A percentile compares a stretch with the other conserved stretches of the same genome.
These are phyloP conservation scores for Trididemnum clinides DNA, from an alignment of 23 tunicate genomes.

Conservation along the genomic window DNA sequence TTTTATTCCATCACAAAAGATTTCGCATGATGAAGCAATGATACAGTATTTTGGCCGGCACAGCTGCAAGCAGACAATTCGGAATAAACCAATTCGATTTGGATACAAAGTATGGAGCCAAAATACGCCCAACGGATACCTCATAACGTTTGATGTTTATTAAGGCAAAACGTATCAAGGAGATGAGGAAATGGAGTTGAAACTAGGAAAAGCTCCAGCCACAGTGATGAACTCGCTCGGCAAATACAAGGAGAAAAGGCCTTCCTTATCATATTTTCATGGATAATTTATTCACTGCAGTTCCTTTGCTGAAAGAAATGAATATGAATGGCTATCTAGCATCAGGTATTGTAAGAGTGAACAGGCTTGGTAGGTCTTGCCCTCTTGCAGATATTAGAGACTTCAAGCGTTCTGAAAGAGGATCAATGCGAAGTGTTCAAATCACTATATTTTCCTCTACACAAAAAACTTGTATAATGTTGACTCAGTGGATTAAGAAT, in stretches of 20 bases:
- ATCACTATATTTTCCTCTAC: background rate
- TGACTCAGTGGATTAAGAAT: background rate
- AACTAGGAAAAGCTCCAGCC: background rate
- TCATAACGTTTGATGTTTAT: background rate
- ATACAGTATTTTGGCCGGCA: background rate
- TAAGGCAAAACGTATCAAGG: background rate
- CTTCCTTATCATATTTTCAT: background rate
- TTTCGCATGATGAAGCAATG: background rate
- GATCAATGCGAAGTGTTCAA: background rate
- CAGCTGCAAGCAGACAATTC: background rate
- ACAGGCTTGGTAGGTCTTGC: background rate
- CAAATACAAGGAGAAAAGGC: background rate
- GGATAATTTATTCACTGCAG: background rate
- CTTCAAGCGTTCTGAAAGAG: background rate
- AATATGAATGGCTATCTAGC: background rate
- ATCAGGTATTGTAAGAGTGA: background rate
- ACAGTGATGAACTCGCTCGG: background rate
- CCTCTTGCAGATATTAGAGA: background rate
- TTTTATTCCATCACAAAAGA: background rate
- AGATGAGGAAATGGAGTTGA: background rate
- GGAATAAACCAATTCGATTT: background rate
- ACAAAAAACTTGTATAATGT: background rate
- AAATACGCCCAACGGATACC: background rate
- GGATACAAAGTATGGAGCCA: background rate
- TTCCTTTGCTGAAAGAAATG: background rate